These are phyloP conservation scores for Lampropteryx suffumata DNA, from an alignment of 2,888 invertebrate genomes.

Conservation along the genomic window DNA sequence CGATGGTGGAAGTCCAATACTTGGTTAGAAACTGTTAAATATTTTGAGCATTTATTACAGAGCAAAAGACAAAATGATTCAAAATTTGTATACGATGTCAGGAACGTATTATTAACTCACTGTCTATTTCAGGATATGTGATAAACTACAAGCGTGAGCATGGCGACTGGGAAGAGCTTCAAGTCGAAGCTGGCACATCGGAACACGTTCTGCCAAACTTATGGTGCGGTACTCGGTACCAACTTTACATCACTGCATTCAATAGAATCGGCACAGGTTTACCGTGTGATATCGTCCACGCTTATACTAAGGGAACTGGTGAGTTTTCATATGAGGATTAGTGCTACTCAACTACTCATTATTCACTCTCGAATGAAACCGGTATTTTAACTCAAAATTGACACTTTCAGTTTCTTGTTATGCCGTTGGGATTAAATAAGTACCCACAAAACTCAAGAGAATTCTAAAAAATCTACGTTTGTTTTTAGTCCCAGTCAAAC, in stretches of 20 bases:
- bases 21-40: conserved; percentile 60
- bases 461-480: background rate
- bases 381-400: background rate
- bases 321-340: conserved; percentile 34
- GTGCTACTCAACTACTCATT: background rate
- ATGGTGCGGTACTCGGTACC: conserved; percentile 94
- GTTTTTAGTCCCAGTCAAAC: conserved; percentile 87
- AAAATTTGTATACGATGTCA: no score
- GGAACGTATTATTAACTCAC: no score
- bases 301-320: conserved; percentile 92
- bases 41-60: background rate
- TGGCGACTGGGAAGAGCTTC: conserved; percentile 96
- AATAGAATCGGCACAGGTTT: conserved; percentile 95
- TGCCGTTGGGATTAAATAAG: background rate
- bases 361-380: background rate
- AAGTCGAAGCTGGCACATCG: conserved; percentile 91
- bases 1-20: conserved; percentile 90
- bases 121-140: conserved; percentile 85
- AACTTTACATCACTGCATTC: conserved; percentile 94
- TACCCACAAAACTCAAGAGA: no score
- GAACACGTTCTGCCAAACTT: conserved; percentile 91
- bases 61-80: no score
- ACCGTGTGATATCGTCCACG: conserved; percentile 93
- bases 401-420: background rate
- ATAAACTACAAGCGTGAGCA: conserved; percentile 95